phyloP scores from a whole-genome alignment of 2,888 invertebrate species.

The Tuta absoluta region DNA sequence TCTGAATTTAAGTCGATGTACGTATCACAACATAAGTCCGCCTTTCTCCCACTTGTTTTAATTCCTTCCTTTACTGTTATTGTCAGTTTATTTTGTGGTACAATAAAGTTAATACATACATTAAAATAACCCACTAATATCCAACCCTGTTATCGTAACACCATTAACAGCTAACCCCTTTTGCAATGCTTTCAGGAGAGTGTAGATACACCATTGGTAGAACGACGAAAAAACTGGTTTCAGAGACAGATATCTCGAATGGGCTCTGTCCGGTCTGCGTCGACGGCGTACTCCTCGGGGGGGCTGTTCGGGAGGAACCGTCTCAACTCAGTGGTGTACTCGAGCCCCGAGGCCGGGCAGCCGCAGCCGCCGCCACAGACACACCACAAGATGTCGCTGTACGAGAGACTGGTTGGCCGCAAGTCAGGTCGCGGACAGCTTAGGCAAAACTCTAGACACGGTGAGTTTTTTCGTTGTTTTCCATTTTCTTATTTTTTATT shows the following conservation, averaged over 20 bases:
- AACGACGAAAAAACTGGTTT: slow-evolving; percentile 93
- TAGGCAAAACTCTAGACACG: slow-evolving; percentile 83
- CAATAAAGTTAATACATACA: too few relatives aligned
- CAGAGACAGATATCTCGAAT: slow-evolving; percentile 92
- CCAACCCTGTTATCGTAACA: slow-evolving; percentile 19
- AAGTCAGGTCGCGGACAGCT: slow-evolving; percentile 87
- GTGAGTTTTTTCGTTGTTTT: slow-evolving; percentile 55
- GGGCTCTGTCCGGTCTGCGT: slow-evolving; percentile 92
- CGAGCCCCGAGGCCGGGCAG: slow-evolving; percentile 83
- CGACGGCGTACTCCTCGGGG: slow-evolving; percentile 91
- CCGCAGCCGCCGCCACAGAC: slow-evolving; percentile 63
- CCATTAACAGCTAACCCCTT: slow-evolving; percentile 33
- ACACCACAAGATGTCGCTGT: slow-evolving; percentile 88
- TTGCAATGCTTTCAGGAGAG: slow-evolving; percentile 84
- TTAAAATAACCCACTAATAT: slow-evolving; percentile 8
- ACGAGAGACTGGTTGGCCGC: slow-evolving; percentile 90
- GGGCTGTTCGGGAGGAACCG: slow-evolving; percentile 87
- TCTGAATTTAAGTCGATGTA: too few relatives aligned
- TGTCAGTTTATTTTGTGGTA: too few relatives aligned
- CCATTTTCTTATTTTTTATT: too few relatives aligned
- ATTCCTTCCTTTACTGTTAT: too few relatives aligned
- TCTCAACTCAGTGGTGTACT: slow-evolving; percentile 88
- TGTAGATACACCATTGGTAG: slow-evolving; percentile 93
- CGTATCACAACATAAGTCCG: too few relatives aligned
- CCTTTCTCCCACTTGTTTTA: too few relatives aligned